Evolutionary conservation across 2,888 invertebrate species (phyloP).

Genomic region (Caenorhabditis sp.): DNA sequence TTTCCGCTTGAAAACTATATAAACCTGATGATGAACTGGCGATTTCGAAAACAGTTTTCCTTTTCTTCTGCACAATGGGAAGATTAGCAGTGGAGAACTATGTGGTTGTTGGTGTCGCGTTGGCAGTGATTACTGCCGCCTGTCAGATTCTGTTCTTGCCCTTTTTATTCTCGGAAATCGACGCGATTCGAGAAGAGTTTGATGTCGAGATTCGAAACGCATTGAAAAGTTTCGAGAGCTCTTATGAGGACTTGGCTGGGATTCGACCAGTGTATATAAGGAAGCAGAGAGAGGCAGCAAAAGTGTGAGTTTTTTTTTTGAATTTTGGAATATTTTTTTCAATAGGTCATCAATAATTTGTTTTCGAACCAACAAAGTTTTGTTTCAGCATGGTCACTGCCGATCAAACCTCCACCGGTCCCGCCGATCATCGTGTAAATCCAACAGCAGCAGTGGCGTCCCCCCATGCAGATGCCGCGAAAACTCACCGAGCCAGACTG

Average conservation of each 20-base stretch:
- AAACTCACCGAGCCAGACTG: slow-evolving; percentile 33
- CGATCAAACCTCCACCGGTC: slow-evolving; percentile 33
- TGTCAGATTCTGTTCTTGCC: slow-evolving; percentile 58
- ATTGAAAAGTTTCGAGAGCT: slow-evolving; percentile 44
- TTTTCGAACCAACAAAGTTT: too few species aligned
- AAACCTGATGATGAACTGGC: slow-evolving; percentile 12
- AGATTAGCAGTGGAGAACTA: slow-evolving; percentile 50
- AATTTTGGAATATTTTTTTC: too few species aligned
- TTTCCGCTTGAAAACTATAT: slow-evolving; percentile 26
- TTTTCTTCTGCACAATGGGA: slow-evolving; percentile 12
- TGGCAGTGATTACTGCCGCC: slow-evolving; percentile 45
- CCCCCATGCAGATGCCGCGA: slow-evolving; percentile 40
- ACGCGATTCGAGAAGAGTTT: slow-evolving; percentile 56
- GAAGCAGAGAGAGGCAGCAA: slow-evolving; percentile 37
- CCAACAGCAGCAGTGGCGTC: background rate
- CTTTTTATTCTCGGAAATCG: slow-evolving; percentile 63
- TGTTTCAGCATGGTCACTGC: slow-evolving; percentile 47
- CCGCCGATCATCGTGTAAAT: slow-evolving; percentile 33
- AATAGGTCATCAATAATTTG: too few species aligned
- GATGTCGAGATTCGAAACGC: slow-evolving; percentile 53
- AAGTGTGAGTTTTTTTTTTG: slow-evolving; percentile 39
- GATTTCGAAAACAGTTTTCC: slow-evolving; percentile 1
- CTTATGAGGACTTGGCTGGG: slow-evolving; percentile 32
- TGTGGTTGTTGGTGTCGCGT: slow-evolving; percentile 52
- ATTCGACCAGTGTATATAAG: slow-evolving; percentile 41